These are phyloP conservation scores for Empis livida DNA, from an alignment of 2,888 invertebrate species.

Conservation along the genomic window DNA sequence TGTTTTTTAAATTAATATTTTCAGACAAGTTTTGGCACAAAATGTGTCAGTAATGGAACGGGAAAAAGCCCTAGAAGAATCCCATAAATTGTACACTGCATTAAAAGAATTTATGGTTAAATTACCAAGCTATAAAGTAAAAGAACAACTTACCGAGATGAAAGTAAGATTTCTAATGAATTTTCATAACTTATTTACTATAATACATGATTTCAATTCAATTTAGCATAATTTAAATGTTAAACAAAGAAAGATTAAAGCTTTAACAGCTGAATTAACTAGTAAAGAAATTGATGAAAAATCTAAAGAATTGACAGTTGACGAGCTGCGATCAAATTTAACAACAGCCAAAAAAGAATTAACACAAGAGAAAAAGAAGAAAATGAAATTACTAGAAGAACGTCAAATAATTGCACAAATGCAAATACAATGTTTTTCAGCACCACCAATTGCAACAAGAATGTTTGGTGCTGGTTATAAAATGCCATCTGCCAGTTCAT, in stretches of 20 bases:
- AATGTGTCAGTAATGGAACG: conserved; percentile 26
- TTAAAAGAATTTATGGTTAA: conserved; percentile 32
- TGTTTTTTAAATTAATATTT: neutral
- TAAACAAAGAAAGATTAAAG: conserved; percentile 30
- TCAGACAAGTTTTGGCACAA: conserved; percentile 28
- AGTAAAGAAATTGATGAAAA: conserved; percentile 27
- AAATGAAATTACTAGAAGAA: conserved; percentile 29
- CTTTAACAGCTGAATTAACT: conserved; percentile 28
- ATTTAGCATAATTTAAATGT: conserved; percentile 23
- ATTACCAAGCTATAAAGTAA: conserved; percentile 30
- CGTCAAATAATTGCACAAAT: conserved; percentile 29
- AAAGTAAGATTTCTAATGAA: conserved; percentile 19
- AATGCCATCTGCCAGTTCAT: conserved; percentile 10
- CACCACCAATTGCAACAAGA: conserved; percentile 26
- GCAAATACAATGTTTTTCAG: conserved; percentile 32
- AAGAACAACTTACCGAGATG: conserved; percentile 28
- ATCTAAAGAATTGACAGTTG: conserved; percentile 21
- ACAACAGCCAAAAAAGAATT: conserved; percentile 26
- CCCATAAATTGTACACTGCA: conserved; percentile 28
- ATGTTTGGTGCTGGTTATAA: conserved; percentile 29
- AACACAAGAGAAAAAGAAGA: conserved; percentile 26
- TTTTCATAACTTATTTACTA: neutral
- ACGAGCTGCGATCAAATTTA: conserved; percentile 24
- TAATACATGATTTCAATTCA: neutral
- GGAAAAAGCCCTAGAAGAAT: conserved; percentile 27